These are phyloP conservation scores for Leucopternis melanops DNA, from an alignment of 2,113 vertebrate species.

Conservation along the genomic window DNA sequence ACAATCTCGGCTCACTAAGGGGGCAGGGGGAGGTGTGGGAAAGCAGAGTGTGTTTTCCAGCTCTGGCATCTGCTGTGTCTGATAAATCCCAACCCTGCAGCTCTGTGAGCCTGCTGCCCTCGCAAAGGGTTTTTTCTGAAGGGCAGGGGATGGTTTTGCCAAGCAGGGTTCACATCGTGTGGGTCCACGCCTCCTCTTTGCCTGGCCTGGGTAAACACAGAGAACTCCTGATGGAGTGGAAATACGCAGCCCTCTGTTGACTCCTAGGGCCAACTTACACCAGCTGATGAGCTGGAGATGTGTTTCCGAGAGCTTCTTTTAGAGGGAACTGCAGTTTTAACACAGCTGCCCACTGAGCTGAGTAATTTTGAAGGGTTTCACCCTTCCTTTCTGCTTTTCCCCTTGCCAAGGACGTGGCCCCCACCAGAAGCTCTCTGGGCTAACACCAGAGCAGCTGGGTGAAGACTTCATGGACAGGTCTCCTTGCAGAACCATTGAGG, in stretches of 20 bases:
- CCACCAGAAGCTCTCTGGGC: background rate
- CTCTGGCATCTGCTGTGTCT: background rate
- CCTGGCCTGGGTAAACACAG: too few relatives aligned
- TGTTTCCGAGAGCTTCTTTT: background rate
- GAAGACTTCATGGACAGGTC: background rate
- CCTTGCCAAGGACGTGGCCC: background rate
- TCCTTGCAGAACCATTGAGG: background rate
- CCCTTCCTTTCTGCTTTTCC: background rate
- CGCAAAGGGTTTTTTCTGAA: fast-evolving
- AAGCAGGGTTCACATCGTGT: fast-evolving
- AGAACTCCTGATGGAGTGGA: background rate
- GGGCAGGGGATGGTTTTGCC: background rate
- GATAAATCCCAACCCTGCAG: background rate
- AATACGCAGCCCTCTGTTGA: background rate
- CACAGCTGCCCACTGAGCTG: background rate
- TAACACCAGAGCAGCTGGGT: background rate
- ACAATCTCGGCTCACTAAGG: background rate
- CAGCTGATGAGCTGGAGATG: fast-evolving
- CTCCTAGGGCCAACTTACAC: background rate
- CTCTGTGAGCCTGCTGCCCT: background rate
- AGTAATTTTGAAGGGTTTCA: background rate
- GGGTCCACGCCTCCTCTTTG: background rate
- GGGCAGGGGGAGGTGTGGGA: background rate
- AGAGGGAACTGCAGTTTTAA: background rate
- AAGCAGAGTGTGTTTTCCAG: background rate